Evolutionary conservation across 2,888 invertebrate genomes (phyloP), one percentile per base, ranked within the genome.

Genomic region (Sarcophaga rosellei): DNA sequence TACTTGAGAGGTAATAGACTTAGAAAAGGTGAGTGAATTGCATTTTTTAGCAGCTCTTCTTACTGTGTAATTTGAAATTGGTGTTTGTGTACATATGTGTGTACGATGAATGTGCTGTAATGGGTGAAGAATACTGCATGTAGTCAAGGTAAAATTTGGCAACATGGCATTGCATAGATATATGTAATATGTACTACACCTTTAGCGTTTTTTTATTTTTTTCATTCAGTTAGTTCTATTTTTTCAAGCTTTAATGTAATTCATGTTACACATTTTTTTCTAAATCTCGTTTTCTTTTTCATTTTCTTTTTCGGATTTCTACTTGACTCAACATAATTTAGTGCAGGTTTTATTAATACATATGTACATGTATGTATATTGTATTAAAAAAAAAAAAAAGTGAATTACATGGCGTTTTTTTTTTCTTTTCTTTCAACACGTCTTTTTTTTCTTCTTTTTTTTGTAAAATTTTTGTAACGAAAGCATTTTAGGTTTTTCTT

Each of bases 261-360:
- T 62, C 77, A 77, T 77, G 77, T 73, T 73, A 77, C 45, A 63
- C 61, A 73, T 66, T 65, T 76, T 76, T 77, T 66, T 73, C 25
- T 72, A 23, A 23, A 65, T 47, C 20, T 6, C 25, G 17, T 35
- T 45, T 81, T 80, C 23, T 35, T 6, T 35, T 35, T 35, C 0
- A 10, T 35, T 35, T 10, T 10, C 8, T 10, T 35, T 35, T 35
- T 35, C 35, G 35, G 35, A 35, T 35, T 82, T 59, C 68, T 68
- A 59, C 65, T 82, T 82, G 82, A 77, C 70, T 81, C 76, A 65
- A 77, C 70, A 82, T 77, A 66, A 82, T 82, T 82, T 72, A 82
- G 35, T 65, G 69, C 61, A 72, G 65, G 23, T 61, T 73, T 65
- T 23, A 63, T 63, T 23, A 35, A 35, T 35, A 10, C 2, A 2